Evolutionary conservation across 2,113 vertebrate genomes (phyloP).

Genomic region (Odocoileus hemionus): DNA sequence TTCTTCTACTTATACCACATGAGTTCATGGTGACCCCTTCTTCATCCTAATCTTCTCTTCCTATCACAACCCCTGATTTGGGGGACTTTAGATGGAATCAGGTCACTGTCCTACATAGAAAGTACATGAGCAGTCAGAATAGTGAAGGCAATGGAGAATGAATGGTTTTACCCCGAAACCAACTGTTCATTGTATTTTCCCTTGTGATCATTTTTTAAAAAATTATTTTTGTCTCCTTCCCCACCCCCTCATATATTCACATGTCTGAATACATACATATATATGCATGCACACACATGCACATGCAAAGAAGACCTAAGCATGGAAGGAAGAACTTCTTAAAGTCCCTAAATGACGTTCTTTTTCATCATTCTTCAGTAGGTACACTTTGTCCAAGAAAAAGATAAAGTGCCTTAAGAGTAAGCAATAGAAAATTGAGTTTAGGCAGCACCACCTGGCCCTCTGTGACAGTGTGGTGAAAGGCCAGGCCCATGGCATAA

Average conservation of each 20-base stretch:
- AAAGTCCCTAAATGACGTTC: not conserved
- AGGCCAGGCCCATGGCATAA: slow-evolving; percentile 1
- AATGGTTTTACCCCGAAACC: not conserved
- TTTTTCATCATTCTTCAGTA: not conserved
- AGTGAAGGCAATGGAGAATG: not conserved
- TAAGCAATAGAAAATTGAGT: not conserved
- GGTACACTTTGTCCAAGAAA: not conserved
- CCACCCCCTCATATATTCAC: not conserved
- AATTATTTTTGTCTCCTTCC: not conserved
- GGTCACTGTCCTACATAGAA: not conserved
- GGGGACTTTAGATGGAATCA: not conserved
- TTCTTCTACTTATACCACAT: not conserved
- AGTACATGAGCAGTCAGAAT: not conserved
- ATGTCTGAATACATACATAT: not conserved
- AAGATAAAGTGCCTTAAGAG: not conserved
- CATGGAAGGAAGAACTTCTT: not conserved
- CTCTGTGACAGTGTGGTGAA: not conserved
- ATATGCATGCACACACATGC: too few relatives aligned
- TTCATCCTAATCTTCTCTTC: not conserved
- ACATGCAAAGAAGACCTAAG: not conserved
- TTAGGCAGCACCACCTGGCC: not conserved
- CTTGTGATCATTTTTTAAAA: not conserved
- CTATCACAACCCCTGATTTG: not conserved
- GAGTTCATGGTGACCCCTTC: not conserved
- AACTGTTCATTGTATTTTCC: not conserved